These are phyloP conservation scores for Hylyphantes graminicola DNA, from an alignment of 1,140 invertebrate genomes.

Conservation along the genomic window DNA sequence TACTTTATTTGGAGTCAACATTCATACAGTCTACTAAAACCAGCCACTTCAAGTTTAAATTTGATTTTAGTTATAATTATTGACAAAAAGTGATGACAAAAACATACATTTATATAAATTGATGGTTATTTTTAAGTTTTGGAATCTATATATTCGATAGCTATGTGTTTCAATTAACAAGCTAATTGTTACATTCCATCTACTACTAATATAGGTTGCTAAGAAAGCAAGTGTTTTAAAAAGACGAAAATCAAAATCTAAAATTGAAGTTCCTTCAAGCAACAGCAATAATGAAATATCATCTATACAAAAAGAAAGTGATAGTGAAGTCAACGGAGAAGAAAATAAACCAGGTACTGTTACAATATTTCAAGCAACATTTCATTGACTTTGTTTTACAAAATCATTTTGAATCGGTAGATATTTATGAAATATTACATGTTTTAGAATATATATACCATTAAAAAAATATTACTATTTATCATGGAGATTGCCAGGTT, in stretches of 20 bases:
- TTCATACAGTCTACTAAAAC: no score
- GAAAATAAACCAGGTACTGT: constrained; percentile 32
- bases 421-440: no score
- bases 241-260: constrained; percentile 76
- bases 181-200: no score
- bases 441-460: no score
- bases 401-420: no score
- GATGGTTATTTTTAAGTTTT: neutral
- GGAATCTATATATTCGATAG: neutral
- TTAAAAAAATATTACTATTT: no score
- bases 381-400: no score
- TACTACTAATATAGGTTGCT: constrained; percentile 72
- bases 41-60: no score
- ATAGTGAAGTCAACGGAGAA: constrained; percentile 40
- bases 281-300: constrained; percentile 44
- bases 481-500: no score
- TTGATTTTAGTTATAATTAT: no score
- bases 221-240: constrained; percentile 80
- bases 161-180: neutral
- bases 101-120: neutral
- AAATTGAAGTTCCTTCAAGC: constrained; percentile 72
- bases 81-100: no score
- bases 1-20: no score
- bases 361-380: neutral
- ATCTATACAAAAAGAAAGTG: constrained; percentile 43